Evolutionary conservation across 2,888 invertebrate species (phyloP), one percentile per base, ranked within the genome.

Genomic region (Panopea generosa): DNA sequence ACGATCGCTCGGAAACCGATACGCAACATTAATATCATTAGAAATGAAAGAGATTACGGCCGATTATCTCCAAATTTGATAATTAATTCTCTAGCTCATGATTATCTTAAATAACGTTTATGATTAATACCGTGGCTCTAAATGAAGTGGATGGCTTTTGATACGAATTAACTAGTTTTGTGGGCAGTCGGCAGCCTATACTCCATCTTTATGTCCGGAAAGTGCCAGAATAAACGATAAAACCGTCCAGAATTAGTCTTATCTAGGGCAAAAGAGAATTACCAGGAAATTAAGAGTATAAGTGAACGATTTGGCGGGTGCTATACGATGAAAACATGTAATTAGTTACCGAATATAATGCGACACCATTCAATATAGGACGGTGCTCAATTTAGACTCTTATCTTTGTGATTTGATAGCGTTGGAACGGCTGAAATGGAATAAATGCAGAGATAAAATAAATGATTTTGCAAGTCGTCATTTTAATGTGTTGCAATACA

Each of bases 221-320:
- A 53, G 38, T 70, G 74, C 27, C 78, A 73, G 53, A 6, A 24
- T 9, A 6, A 11, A 38, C n/a, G 70, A 73, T 73, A 73, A 78
- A 45, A 61, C 33, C 38, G 22, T 20, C 26, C 16, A 40, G 29
- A 56, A 50, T 22, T 43, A 50, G 50, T 27, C 57, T 68, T 69
- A 73, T 78, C 78, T 60, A 43, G 27, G 49, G 66, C 43, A 49
- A 50, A 52, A 56, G 62, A 67, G 56, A 66, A 74, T 62, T 69
- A 49, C 49, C 78, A 69, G 78, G 78, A 78, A 78, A 78, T 78
- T 78, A 78, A 74, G 70, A 38, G 63, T 62, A 73, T 68, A 77
- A 73, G 52, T 43, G 69, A 61, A 65, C 61, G 69, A 72, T 69
- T 69, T 68, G 77, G 63, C 53, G 71, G 45, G 53, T 68, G 71